Conservation (phyloP, 2,797 vertebrate species). For the Rhinogobio ventralis region DNA sequence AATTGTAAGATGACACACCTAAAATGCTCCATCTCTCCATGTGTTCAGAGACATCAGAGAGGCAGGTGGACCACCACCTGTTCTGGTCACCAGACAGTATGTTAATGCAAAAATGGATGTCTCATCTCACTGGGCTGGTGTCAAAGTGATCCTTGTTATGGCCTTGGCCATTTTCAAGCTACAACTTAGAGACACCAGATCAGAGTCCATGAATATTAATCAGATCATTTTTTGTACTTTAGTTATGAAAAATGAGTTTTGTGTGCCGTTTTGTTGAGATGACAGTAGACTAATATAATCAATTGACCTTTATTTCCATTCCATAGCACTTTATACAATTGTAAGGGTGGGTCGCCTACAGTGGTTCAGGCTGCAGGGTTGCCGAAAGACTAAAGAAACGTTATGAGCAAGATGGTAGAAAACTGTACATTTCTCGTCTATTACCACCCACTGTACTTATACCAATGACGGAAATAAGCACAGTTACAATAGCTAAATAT, state of each 20-base stretch:
- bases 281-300: neutral
- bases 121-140: neutral
- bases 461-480: too few species aligned
- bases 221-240: neutral
- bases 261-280: slow-evolving; percentile 1
- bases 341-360: too few species aligned
- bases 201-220: slow-evolving; percentile 2
- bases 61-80: slow-evolving; percentile 4
- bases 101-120: slow-evolving; percentile 10
- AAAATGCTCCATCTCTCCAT: slow-evolving; percentile 2
- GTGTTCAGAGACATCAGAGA: neutral
- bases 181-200: neutral
- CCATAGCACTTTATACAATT: neutral
- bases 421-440: too few species aligned
- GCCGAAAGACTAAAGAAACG: too few species aligned
- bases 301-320: neutral
- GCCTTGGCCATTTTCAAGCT: slow-evolving; percentile 19
- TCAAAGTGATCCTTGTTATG: slow-evolving; percentile 7
- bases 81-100: slow-evolving; percentile 12
- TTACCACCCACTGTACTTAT: too few species aligned
- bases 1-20: neutral
- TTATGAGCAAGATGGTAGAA: too few species aligned
- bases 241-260: neutral
- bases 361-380: too few species aligned
- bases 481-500: too few species aligned